Evolutionary conservation across 2,888 invertebrate species (phyloP), one percentile per base, ranked within the genome.

Genomic region (Lutraria lutraria): DNA sequence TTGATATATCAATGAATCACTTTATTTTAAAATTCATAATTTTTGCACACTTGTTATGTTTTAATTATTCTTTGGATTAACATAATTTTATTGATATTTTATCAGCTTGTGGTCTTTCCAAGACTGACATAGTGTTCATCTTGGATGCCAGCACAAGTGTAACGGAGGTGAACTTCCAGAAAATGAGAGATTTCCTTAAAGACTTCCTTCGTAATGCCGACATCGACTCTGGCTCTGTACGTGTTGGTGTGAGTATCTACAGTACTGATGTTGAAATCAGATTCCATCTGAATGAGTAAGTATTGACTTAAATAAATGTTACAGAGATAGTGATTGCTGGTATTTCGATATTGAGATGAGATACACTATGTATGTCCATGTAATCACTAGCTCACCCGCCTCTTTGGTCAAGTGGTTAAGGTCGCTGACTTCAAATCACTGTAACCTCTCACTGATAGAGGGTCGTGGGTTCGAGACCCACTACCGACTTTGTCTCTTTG

Each of bases 71-170:
- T 21, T n/a, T n/a, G n/a, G n/a, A 25, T 21, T 63, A 21, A 21
- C 12, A n/a, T n/a, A 31, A 72, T 31, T 2, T 63, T 63, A 8
- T n/a, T 63, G n/a, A n/a, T 63, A 43, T 76, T 76, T 25, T 31
- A 19, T 34, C 31, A 84, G 84, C 29, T 10, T 84, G 84, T 52
- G 84, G 85, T 16, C 88, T 92, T 10, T 88, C 93, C 1, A 91
- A 89, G 83, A 89, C 93, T 12, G 94, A 94, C 80, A 81, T 94
- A 13, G 90, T 94, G 3, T 90, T 95, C 72, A 92, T 95, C 19
- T 88, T 95, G 79, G 94, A 95, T 88, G 93, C 94, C 43, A 95
- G 95, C 12, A 95, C 95, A 31, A 95, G 95, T 84, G 94, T 95
- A 29, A 94, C 93, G 25, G 92, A 93, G 82, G 76, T 54, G 0